phyloP scores from a whole-genome alignment of 2,113 vertebrate species.

The Isichthys henryi region DNA sequence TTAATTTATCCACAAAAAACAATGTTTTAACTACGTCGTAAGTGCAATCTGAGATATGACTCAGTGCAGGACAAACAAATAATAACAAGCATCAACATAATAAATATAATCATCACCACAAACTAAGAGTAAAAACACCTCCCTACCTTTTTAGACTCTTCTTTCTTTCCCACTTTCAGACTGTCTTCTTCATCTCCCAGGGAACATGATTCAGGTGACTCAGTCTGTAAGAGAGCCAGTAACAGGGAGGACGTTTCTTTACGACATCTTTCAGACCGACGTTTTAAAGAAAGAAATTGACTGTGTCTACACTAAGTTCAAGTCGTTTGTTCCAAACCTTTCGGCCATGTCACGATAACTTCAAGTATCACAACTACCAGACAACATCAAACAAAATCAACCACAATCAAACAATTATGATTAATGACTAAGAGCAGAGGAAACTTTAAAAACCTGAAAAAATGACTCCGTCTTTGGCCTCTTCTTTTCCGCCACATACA shows the following conservation, averaged over 20 bases:
- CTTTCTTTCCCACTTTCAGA: slow-evolving; percentile 52
- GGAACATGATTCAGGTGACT: slow-evolving; percentile 48
- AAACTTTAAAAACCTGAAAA: slow-evolving; percentile 65
- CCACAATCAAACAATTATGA: background rate
- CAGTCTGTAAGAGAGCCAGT: slow-evolving; percentile 35
- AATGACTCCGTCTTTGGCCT: slow-evolving; percentile 85
- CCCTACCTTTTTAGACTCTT: slow-evolving; percentile 49
- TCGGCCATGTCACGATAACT: background rate
- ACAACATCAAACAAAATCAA: background rate
- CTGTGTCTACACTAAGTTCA: background rate
- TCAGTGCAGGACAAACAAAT: background rate
- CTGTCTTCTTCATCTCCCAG: slow-evolving; percentile 56
- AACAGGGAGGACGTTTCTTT: background rate
- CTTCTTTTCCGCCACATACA: slow-evolving; percentile 95
- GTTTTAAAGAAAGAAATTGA: background rate
- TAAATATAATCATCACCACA: background rate
- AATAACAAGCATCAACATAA: background rate
- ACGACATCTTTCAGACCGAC: background rate
- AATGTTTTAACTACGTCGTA: background rate
- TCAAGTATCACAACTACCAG: background rate
- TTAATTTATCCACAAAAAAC: background rate
- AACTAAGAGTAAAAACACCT: background rate
- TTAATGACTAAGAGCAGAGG: background rate
- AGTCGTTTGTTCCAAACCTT: background rate
- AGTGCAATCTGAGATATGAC: background rate